phyloP scores from a whole-genome alignment of 2,888 invertebrate genomes.

The Mimachlamys varia region DNA sequence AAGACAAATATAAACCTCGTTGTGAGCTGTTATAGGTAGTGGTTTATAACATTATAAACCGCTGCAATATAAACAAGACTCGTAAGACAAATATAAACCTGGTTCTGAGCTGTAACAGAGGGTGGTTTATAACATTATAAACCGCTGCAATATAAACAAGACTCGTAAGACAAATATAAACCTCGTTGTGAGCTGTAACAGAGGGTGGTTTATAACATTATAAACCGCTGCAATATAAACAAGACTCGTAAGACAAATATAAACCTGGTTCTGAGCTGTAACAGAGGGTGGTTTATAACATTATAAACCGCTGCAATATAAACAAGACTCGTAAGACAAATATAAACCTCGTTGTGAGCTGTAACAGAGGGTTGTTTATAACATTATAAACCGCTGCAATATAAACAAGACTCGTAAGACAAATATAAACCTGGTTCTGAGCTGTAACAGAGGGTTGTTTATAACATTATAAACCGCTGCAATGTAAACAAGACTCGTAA shows the following conservation, averaged over 20 bases:
- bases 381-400: conserved; percentile 94
- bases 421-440: too few relatives aligned
- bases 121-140: conserved; percentile 91
- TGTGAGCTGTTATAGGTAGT: too few relatives aligned
- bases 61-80: conserved; percentile 81
- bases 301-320: conserved; percentile 91
- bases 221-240: conserved; percentile 88
- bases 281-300: conserved; percentile 83
- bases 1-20: too few relatives aligned
- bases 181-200: too few relatives aligned
- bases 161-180: not conserved
- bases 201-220: conserved; percentile 88
- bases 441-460: too few relatives aligned
- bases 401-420: not conserved
- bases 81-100: too few relatives aligned
- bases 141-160: conserved; percentile 85
- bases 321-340: not conserved
- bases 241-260: not conserved
- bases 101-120: too few relatives aligned
- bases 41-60: conserved; percentile 97
- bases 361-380: too few relatives aligned
- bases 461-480: conserved; percentile 97
- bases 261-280: too few relatives aligned
- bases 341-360: too few relatives aligned
- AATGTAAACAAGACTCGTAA: conserved; percentile 57